These are phyloP conservation scores for Tapirus indicus DNA, from an alignment of 2,797 vertebrate genomes.

Conservation along the genomic window DNA sequence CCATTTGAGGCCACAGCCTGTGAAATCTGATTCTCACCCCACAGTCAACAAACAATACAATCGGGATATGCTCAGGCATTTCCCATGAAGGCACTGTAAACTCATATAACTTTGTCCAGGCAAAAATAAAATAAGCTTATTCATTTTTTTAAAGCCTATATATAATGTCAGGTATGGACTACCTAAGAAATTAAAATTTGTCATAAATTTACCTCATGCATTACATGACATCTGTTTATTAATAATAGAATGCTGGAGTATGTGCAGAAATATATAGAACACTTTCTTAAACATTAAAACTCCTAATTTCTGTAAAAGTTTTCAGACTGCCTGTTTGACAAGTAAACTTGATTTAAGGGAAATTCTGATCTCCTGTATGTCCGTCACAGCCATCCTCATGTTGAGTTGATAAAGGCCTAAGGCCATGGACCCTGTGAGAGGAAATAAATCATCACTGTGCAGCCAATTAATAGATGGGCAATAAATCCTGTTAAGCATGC, in stretches of 20 bases:
- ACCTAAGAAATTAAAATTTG: neutral
- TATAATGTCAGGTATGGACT: neutral
- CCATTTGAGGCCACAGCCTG: neutral
- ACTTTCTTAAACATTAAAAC: neutral
- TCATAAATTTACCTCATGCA: neutral
- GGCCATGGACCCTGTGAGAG: neutral
- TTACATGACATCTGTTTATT: neutral
- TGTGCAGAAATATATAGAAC: neutral
- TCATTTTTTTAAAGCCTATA: neutral
- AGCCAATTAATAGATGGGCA: neutral
- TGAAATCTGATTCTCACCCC: neutral
- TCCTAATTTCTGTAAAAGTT: neutral
- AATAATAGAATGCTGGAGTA: neutral
- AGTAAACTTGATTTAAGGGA: neutral
- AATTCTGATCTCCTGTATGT: constrained; percentile 18
- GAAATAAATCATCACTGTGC: constrained; percentile 40
- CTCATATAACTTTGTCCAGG: neutral
- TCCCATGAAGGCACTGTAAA: neutral
- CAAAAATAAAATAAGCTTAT: neutral
- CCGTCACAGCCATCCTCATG: neutral
- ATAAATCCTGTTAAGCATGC: constrained; percentile 37
- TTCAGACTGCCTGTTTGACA: neutral
- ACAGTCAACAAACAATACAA: neutral
- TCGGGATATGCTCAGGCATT: neutral
- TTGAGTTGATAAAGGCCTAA: constrained; percentile 12